Conservation (phyloP, 2,113 vertebrate species). For the Vulpes vulpes region DNA sequence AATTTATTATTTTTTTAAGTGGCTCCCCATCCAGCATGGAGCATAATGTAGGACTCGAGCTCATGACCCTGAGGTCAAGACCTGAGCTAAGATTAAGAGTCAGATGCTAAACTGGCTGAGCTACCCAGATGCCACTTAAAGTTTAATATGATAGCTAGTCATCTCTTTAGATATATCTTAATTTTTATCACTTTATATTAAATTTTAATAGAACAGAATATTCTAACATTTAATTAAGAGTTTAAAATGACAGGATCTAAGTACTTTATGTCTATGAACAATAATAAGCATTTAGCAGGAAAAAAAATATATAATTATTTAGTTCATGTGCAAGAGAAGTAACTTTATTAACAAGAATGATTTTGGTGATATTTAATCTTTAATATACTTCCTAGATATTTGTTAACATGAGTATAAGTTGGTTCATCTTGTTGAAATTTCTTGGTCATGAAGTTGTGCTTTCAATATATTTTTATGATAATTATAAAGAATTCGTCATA, state of each 20-base stretch:
- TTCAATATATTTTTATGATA: conserved; percentile 73
- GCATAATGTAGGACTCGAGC: neutral
- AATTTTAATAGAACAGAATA: conserved; percentile 75
- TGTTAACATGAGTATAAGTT: conserved; percentile 71
- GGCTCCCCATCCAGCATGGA: neutral
- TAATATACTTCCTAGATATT: conserved; percentile 67
- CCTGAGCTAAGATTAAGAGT: neutral
- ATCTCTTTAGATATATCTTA: conserved; percentile 58
- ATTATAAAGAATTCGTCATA: conserved; percentile 76
- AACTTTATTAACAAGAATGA: conserved; percentile 58
- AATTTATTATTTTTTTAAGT: neutral
- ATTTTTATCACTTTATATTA: conserved; percentile 74
- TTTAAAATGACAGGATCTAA: conserved; percentile 74
- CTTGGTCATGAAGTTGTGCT: conserved; percentile 69
- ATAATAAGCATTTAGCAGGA: conserved; percentile 71
- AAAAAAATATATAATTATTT: conserved; percentile 66
- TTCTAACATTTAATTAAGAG: conserved; percentile 57
- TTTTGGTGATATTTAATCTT: conserved; percentile 70
- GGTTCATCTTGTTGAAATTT: conserved; percentile 68
- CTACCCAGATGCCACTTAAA: conserved; percentile 46
- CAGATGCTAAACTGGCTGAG: neutral
- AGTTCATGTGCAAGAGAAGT: conserved; percentile 64
- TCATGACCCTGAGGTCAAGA: neutral
- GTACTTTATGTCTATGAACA: conserved; percentile 75
- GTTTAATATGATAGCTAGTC: conserved; percentile 76